Evolutionary conservation across 2,888 invertebrate genomes (phyloP), one percentile per base, ranked within the genome.

Genomic region (Drosophila macrospina): DNA sequence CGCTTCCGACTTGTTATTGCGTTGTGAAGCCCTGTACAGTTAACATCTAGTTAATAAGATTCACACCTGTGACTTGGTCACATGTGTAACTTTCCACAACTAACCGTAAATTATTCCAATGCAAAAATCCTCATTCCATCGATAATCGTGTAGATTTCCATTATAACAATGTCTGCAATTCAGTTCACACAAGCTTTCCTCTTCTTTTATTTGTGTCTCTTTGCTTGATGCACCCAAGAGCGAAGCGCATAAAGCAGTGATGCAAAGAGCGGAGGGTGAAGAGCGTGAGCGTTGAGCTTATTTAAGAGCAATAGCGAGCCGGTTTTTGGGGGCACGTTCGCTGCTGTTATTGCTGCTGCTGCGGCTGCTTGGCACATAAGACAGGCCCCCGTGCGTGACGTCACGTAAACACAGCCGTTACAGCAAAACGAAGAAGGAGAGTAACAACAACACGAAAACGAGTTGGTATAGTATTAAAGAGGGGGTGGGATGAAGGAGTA

Each of bases 351-450:
- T 64, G 41, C 26, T 74, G 52, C 6, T 34, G 20, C 16, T 56
- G 50, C 15, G 48, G 65, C 57, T 73, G 65, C 55, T 42, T 60
- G 51, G 50, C 69, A 32, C 36, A 48, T n/a, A 66, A 70, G 89
- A 78, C 89, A 80, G 66, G 88, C 89, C 90, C 83, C 88, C 88
- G 73, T 87, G 89, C 73, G 69, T 90, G 89, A 89, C 89, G 90
- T 90, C 90, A 90, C 85, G 87, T 82, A 80, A 65, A 44, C 80
- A 44, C 67, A 62, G 62, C 80, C 51, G 69, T 84, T 80, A 79
- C 72, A 79, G 52, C 66, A 52, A 56, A 61, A 20, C 34, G 32
- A 57, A 42, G 41, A 55, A 52, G 42, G 63, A 57, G 24, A 50
- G 41, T 65, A 77, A 55, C 50, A 54, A 37, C 48, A 64, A 61